Percentiles rank a stretch among this genome's conserved stretches.
Evolutionary conservation across 2,797 vertebrate genomes (phyloP).

Genomic region (Masticophis lateralis): DNA sequence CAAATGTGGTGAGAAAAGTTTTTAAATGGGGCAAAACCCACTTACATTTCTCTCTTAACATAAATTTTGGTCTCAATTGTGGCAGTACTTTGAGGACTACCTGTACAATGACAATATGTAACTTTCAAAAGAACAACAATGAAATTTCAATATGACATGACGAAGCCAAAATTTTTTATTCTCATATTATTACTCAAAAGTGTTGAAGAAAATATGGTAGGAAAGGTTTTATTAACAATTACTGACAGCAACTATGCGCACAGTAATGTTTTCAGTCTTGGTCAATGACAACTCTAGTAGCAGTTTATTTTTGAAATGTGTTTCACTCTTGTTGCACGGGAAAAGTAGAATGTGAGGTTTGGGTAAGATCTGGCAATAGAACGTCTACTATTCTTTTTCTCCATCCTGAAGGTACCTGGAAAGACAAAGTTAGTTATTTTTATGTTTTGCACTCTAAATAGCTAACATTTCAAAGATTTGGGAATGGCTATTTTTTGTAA

Average conservation of each 20-base stretch:
- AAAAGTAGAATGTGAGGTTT: constrained; percentile 28
- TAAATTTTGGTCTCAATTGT: background rate
- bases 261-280: background rate
- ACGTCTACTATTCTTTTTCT: constrained; percentile 10
- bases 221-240: background rate
- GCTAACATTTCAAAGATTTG: background rate
- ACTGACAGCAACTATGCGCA: background rate
- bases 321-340: constrained; percentile 43
- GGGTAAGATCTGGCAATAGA: constrained; percentile 25
- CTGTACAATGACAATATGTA: background rate
- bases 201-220: background rate
- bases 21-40: too few species aligned
- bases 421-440: constrained; percentile 17
- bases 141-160: background rate
- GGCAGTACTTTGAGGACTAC: background rate
- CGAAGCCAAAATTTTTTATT: background rate
- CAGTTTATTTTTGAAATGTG: background rate
- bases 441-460: background rate
- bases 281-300: background rate
- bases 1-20: background rate
- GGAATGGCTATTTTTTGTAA: background rate
- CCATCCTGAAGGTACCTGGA: constrained; percentile 60
- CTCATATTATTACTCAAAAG: background rate
- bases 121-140: background rate
- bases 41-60: too few species aligned